These are phyloP conservation scores for Gorsachius magnificus DNA, from an alignment of 2,797 vertebrate species.

Conservation along the genomic window DNA sequence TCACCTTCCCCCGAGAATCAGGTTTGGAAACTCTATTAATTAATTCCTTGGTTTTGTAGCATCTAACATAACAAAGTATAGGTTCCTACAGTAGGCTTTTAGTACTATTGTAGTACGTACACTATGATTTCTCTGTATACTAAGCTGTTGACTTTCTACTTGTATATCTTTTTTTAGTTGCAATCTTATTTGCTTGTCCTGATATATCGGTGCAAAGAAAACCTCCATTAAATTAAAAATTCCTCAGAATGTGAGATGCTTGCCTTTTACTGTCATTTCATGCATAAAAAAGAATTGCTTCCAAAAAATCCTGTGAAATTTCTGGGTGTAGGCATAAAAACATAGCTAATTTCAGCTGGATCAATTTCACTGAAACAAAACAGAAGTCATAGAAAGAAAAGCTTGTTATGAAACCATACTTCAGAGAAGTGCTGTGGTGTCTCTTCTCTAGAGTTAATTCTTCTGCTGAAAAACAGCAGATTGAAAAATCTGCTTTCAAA, in stretches of 20 bases:
- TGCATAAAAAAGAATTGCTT: not conserved
- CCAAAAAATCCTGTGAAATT: constrained; percentile 46
- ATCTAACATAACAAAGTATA: not conserved
- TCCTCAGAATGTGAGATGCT: not conserved
- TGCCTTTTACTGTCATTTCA: constrained; percentile 38
- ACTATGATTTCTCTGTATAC: not conserved
- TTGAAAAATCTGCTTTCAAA: not conserved
- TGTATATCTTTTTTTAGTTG: not conserved
- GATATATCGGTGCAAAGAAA: not conserved
- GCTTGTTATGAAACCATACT: not conserved
- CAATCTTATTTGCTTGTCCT: constrained; percentile 7
- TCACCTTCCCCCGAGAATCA: not conserved
- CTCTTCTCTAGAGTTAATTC: not conserved
- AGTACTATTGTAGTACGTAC: not conserved
- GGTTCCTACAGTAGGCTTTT: not conserved
- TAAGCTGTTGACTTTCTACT: not conserved
- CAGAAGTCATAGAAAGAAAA: not conserved
- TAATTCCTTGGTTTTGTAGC: not conserved
- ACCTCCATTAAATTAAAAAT: not conserved
- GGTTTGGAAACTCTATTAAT: not conserved
- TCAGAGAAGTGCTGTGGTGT: not conserved
- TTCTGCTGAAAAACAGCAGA: not conserved
- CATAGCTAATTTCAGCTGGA: constrained; percentile 22
- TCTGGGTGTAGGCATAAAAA: constrained; percentile 28
- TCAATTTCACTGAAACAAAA: constrained; percentile 9